Evolutionary conservation across 2,113 vertebrate species (phyloP).

Genomic region (Cephalopterus ornatus): DNA sequence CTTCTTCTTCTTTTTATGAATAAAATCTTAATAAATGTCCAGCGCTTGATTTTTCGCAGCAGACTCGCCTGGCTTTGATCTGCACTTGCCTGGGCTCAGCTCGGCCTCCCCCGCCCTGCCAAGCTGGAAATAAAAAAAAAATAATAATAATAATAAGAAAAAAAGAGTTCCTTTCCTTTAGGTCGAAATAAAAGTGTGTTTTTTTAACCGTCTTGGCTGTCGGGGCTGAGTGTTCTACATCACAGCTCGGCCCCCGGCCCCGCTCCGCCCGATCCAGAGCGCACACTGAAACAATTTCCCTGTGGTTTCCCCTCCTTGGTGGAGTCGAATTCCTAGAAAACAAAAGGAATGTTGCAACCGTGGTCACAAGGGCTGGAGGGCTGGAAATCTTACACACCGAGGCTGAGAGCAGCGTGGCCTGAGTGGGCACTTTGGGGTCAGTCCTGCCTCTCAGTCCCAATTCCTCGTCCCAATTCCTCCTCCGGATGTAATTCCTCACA

Average conservation of each 20-base stretch:
- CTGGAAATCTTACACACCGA: neutral
- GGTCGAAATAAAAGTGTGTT: neutral
- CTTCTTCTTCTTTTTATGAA: slow-evolving; percentile 15
- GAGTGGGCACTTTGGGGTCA: neutral
- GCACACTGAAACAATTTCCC: slow-evolving; percentile 71
- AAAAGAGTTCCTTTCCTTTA: neutral
- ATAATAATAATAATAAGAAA: neutral
- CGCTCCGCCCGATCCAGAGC: slow-evolving; percentile 29
- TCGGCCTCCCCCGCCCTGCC: neutral
- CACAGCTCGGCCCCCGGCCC: slow-evolving; percentile 16
- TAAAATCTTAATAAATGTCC: slow-evolving; percentile 54
- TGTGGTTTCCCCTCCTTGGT: slow-evolving; percentile 69
- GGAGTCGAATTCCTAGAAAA: slow-evolving; percentile 75
- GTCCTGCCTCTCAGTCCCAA: neutral
- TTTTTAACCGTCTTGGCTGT: slow-evolving; percentile 17
- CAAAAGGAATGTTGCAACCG: slow-evolving; percentile 64
- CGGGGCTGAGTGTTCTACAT: slow-evolving; percentile 39
- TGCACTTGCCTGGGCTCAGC: slow-evolving; percentile 25
- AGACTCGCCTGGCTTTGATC: slow-evolving; percentile 58
- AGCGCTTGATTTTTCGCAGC: slow-evolving; percentile 23
- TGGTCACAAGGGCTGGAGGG: neutral
- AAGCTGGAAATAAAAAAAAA: neutral
- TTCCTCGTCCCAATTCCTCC: neutral
- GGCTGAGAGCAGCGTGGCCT: neutral
- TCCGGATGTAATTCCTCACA: rapidly evolving